Conservation (phyloP, 1,140 invertebrate genomes). For the Phthorimaea operculella region DNA sequence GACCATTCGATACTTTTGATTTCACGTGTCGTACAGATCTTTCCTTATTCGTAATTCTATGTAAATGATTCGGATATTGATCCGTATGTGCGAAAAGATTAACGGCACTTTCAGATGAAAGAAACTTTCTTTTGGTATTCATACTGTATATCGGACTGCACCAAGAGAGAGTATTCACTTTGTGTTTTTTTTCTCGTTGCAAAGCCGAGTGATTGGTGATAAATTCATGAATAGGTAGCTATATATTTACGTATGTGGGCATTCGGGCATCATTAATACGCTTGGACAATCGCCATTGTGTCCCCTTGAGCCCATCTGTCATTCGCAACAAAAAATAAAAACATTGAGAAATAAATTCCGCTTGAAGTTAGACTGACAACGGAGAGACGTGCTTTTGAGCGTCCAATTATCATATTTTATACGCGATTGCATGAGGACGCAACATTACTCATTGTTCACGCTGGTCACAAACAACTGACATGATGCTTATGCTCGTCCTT, state of each 20-base stretch:
- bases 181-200: too few relatives aligned
- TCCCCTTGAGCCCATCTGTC: neutral
- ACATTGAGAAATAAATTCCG: neutral
- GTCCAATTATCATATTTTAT: constrained; percentile 62
- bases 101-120: neutral
- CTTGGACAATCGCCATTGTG: constrained; percentile 6
- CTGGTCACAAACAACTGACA: constrained; percentile 53
- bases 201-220: too few relatives aligned
- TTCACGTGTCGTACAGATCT: constrained; percentile 21
- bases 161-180: too few relatives aligned
- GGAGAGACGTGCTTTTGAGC: constrained; percentile 36
- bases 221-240: too few relatives aligned
- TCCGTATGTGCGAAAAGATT: neutral
- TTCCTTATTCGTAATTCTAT: constrained; percentile 4
- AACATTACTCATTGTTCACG: constrained; percentile 58
- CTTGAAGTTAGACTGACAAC: constrained; percentile 13
- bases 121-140: neutral
- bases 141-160: neutral
- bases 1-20: constrained; percentile 35
- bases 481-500: constrained; percentile 59
- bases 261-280: constrained; percentile 10
- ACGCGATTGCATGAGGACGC: constrained; percentile 57
- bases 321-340: neutral
- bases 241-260: neutral
- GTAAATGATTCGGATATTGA: constrained; percentile 1